A percentile compares a stretch with the other conserved stretches of the same genome.
Evolutionary conservation across 2,888 invertebrate genomes (phyloP).

Genomic region (Drosophila lacicola): DNA sequence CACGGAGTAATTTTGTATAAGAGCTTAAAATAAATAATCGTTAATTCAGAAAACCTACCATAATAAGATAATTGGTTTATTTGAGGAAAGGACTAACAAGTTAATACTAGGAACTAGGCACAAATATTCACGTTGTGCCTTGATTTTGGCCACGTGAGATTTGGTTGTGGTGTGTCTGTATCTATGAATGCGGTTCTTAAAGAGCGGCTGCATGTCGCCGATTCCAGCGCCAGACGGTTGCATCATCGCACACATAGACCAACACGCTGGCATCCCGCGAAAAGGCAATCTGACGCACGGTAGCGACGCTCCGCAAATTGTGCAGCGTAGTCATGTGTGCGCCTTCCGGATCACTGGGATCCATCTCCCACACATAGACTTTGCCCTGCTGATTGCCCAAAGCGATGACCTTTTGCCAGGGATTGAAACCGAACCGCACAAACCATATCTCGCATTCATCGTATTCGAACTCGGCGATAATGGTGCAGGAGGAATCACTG

Average conservation of each 20-base stretch:
- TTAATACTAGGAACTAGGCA: constrained; percentile 61
- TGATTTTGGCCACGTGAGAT: constrained; percentile 74
- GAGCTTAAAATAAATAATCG: no score
- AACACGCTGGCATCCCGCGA: constrained; percentile 94
- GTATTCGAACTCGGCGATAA: constrained; percentile 95
- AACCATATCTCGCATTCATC: constrained; percentile 99
- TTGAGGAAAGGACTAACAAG: constrained; percentile 20
- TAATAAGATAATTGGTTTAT: constrained; percentile 12
- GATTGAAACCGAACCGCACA: constrained; percentile 96
- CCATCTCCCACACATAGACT: constrained; percentile 97
- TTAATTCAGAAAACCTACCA: no score
- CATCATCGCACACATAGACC: constrained; percentile 98
- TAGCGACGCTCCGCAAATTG: constrained; percentile 94
- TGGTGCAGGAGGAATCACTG: constrained; percentile 92
- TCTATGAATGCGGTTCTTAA: constrained; percentile 14
- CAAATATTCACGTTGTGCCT: constrained; percentile 39
- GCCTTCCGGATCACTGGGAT: constrained; percentile 92
- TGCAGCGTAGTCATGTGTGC: constrained; percentile 92
- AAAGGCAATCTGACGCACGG: constrained; percentile 96
- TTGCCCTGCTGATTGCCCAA: constrained; percentile 98
- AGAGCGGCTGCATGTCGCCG: constrained; percentile 61
- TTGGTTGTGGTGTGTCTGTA: constrained; percentile 59
- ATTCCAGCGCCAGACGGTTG: constrained; percentile 98
- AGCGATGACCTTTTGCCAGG: constrained; percentile 95
- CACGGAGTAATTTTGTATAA: no score